Percentiles rank a stretch among this genome's conserved stretches.
These are phyloP conservation scores for Xyliphius kryptos DNA, from an alignment of 2,113 vertebrate genomes.

Conservation along the genomic window DNA sequence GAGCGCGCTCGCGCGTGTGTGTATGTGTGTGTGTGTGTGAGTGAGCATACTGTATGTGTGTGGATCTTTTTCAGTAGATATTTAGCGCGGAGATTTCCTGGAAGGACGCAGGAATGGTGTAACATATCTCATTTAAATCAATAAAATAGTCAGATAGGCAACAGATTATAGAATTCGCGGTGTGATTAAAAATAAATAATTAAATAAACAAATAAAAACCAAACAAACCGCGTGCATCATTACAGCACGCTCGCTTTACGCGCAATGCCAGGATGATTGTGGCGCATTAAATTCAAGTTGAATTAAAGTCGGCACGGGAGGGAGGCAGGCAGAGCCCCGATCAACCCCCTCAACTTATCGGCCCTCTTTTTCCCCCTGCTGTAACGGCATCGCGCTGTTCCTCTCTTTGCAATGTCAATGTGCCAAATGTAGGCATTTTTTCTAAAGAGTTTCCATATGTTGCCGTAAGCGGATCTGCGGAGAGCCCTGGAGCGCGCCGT, in stretches of 20 bases:
- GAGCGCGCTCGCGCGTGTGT: too few species aligned
- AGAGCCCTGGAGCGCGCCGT: constrained; percentile 89
- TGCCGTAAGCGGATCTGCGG: constrained; percentile 93
- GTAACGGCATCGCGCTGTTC: constrained; percentile 90
- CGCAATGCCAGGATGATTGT: constrained; percentile 96
- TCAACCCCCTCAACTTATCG: constrained; percentile 94
- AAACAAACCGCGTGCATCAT: constrained; percentile 61
- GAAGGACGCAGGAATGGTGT: too few species aligned
- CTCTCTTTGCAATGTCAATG: constrained; percentile 98
- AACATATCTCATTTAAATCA: too few species aligned
- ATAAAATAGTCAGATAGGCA: too few species aligned
- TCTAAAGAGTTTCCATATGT: constrained; percentile 99
- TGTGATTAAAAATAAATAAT: too few species aligned
- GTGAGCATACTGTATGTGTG: constrained; percentile 3
- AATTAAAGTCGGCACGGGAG: constrained; percentile 97
- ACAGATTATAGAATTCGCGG: too few species aligned
- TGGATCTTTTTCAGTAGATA: not conserved
- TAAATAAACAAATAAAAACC: too few species aligned
- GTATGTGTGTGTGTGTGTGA: not conserved
- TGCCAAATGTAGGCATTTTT: constrained; percentile 98
- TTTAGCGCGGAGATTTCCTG: too few species aligned
- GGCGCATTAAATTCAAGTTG: constrained; percentile 90
- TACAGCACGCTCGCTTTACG: constrained; percentile 92
- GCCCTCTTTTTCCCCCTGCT: constrained; percentile 70
- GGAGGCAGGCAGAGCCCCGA: constrained; percentile 91